Percentiles rank a stretch among this genome's conserved stretches.
phyloP scores from a whole-genome alignment of 2,113 vertebrate species.

The Archilochus colubris region DNA sequence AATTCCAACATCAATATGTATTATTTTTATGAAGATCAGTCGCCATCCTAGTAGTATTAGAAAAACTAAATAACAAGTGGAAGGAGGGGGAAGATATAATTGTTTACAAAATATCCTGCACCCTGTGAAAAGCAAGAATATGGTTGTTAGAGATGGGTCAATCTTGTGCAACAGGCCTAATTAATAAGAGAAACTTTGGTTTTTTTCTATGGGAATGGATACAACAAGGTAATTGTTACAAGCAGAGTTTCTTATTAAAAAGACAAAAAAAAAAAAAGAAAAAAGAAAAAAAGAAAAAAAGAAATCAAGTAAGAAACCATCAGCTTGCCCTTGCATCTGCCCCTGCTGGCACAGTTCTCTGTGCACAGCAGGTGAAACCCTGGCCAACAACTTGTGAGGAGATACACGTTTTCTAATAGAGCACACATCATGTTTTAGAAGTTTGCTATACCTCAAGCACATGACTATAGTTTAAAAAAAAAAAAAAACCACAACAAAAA shows the following conservation, averaged over 20 bases:
- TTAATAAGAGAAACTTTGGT: not conserved
- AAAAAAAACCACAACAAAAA: no score
- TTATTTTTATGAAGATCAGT: not conserved
- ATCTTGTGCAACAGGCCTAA: not conserved
- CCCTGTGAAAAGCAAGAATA: not conserved
- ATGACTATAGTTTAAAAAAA: not conserved
- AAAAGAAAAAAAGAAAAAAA: no score
- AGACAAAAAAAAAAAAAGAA: no score
- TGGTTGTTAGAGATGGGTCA: not conserved
- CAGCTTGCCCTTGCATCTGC: not conserved
- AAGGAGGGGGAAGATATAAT: not conserved
- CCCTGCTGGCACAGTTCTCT: fast-evolving
- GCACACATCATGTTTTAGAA: not conserved
- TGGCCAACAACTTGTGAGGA: not conserved
- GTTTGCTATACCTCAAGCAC: not conserved
- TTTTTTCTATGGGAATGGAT: not conserved
- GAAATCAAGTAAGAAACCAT: not conserved
- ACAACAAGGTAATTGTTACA: not conserved
- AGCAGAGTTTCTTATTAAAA: not conserved
- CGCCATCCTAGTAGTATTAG: not conserved
- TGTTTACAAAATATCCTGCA: not conserved
- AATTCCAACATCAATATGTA: not conserved
- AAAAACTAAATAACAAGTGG: not conserved
- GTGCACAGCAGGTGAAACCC: fast-evolving
- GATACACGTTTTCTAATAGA: not conserved